These are phyloP conservation scores for Crossocerus cetratus DNA, from an alignment of 2,888 invertebrate species.

Conservation along the genomic window DNA sequence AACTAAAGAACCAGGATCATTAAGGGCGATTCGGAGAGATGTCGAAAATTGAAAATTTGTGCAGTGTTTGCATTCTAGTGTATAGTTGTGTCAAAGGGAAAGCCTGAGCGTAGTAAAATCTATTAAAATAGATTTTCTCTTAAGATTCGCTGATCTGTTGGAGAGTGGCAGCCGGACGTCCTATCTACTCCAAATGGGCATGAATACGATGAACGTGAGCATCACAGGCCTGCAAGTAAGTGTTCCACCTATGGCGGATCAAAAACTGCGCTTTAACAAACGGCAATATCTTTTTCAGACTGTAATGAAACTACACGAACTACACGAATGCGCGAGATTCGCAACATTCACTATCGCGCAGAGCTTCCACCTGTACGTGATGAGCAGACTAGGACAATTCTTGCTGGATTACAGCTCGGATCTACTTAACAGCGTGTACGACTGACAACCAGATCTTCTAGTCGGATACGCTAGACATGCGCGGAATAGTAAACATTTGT, in stretches of 20 bases:
- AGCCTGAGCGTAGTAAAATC: neutral
- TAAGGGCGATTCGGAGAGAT: too few species aligned
- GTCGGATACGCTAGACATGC: neutral
- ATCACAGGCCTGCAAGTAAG: conserved; percentile 21
- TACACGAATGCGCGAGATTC: conserved; percentile 7
- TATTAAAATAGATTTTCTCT: neutral
- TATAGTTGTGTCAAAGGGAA: neutral
- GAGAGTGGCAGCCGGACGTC: neutral
- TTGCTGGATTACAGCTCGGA: conserved; percentile 16
- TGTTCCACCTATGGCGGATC: neutral
- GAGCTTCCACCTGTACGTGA: conserved; percentile 16
- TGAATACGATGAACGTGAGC: conserved; percentile 10
- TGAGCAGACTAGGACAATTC: conserved; percentile 20
- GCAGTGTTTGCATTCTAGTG: too few species aligned
- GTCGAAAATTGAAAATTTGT: too few species aligned
- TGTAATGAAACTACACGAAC: conserved; percentile 1
- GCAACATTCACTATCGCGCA: conserved; percentile 3
- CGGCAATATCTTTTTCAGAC: conserved; percentile 1
- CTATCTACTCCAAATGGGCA: conserved; percentile 13
- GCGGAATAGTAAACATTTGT: neutral
- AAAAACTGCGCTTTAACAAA: neutral
- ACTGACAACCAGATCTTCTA: neutral
- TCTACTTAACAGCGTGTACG: conserved; percentile 4
- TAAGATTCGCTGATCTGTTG: conserved; percentile 11
- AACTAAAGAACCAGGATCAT: too few species aligned